Evolutionary conservation across 2,113 vertebrate species (phyloP), one percentile per base, ranked within the genome.

Genomic region (Merops nubicus): DNA sequence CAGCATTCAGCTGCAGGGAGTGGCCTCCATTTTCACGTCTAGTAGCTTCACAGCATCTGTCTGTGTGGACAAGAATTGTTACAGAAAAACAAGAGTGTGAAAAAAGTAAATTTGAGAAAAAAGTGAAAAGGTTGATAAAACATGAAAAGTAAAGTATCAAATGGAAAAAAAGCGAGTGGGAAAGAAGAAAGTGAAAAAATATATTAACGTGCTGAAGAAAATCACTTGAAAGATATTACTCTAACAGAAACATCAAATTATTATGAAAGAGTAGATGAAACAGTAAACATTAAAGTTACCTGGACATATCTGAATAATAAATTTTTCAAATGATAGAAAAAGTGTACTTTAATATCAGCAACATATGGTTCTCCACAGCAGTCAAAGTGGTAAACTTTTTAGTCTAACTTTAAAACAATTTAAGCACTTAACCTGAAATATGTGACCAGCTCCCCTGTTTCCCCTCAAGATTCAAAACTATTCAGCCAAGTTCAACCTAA

Each of bases 41-140:
- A 97, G 97, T 97, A 63, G 85, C 88, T 97, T 98, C 98, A 94
- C 97, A 98, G 97, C 98, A 98, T 63, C 93, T 98, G 15, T 98
- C 98, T 98, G 97, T 73, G 91, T 86, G 85, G 70, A 97, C 81
- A 95, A 97, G 92, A 96, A 96, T 96, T 40, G 26, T 91, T 96
- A 96, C 67, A 94, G 91, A 97, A 97, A 93, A 97, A 69, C 63
- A 89, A 59, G 73, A 75, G 38, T 40, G 26, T 70, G 83, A 81
- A 85, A 87, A 93, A 94, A 88, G 42, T 19, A 82, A 85, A 91
- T 80, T 96, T 87, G 28, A 93, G 38, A 80, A 68, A 93, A 85
- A 95, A 72, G 33, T 33, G 6, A 33, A 88, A 78, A 84, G 70
- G 11, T 73, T 88, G 33, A 88, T 65, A 76, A 42, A 89, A 50